Evolutionary conservation across 2,113 vertebrate genomes (phyloP), one percentile per base, ranked within the genome.

Genomic region (Oenanthe oenanthe): DNA sequence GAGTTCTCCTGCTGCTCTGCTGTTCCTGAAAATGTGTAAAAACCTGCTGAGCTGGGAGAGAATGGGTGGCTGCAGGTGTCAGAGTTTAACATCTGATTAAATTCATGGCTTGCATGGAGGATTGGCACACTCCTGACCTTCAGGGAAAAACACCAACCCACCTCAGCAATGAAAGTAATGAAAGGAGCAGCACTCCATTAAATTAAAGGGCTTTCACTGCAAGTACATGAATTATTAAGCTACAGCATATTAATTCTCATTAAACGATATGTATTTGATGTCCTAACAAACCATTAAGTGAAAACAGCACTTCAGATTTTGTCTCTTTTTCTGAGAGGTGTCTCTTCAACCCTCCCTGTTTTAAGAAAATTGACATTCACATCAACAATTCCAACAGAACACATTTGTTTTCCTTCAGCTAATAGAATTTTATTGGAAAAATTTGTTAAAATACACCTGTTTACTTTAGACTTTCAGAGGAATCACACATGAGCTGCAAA

Each of bases 401-500:
- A 29, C 36, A 53, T 70, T 63, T 83, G 13, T 92, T 94, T 58
- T 43, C 48, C 90, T 91, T 93, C 53, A 81, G 20, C 65, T 56
- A 74, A 74, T 38, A 73, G 40, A 66, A 32, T 78, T 83, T 68
- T 79, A 61, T 86, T 91, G 36, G 74, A 95, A 97, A 92, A 21
- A 60, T 19, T 86, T 91, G 74, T 68, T 92, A 65, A 67, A 82
- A 61, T 84, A 40, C 17, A 84, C 45, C 10, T 92, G 32, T 95
- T 95, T 97, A 85, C 70, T 94, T 92, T 96, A 95, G 47, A 63
- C 60, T 95, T 94, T 93, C 62, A 92, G 92, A 95, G 88, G 29
- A 60, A 71, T 74, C 57, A 17, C 58, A 56, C 40, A 51, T 82
- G 71, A 93, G 85, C 40, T 60, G 17, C 32, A 95, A 79, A 92